Evolutionary conservation across 2,113 vertebrate genomes (phyloP), one percentile per base, ranked within the genome.

Genomic region (Motacilla alba): DNA sequence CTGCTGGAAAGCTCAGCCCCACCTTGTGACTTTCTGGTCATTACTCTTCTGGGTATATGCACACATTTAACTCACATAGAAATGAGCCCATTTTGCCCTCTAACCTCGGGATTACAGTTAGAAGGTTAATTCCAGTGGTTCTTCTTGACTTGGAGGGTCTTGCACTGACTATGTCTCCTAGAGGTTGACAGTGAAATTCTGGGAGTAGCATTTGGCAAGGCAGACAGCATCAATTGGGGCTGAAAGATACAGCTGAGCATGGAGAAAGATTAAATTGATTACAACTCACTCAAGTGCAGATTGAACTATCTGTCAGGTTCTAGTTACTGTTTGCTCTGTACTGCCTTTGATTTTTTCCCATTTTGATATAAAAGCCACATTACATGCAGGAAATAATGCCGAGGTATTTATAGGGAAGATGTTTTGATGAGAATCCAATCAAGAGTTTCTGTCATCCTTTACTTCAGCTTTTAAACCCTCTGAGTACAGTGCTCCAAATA

Each of bases 361-460:
- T 62, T 89, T 87, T 78, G 37, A 16, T 88, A 39, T 56, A 69
- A 83, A 87, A 89, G 13, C 55, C 83, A 58, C 20, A 12, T 41
- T 74, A 41, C 53, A 68, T 27, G 50, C 37, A 83, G 31, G 70
- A 82, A 92, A 70, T 44, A 78, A 60, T 68, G 47, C 31, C 4
- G 2, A 30, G 44, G 9, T 87, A 19, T 82, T 89, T 60, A 28
- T 58, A 68, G 64, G 83, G 74, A 84, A 91, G 77, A 26, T 60
- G n/a, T n/a, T 84, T 52, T 53, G 67, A 47, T 86, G 81, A 74
- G 31, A 63, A 81, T 63, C 66, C 70, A 58, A 37, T 86, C 31
- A 80, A 56, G 59, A 62, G n/a, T 50, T 96, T 52, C 64, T 91
- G 87, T 78, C 78, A 47, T 86, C 13, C 11, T 91, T 92, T 96